A percentile compares a stretch with the other conserved stretches of the same genome.
Conservation (phyloP, 2,888 invertebrate species). For the Spodoptera exigua region DNA sequence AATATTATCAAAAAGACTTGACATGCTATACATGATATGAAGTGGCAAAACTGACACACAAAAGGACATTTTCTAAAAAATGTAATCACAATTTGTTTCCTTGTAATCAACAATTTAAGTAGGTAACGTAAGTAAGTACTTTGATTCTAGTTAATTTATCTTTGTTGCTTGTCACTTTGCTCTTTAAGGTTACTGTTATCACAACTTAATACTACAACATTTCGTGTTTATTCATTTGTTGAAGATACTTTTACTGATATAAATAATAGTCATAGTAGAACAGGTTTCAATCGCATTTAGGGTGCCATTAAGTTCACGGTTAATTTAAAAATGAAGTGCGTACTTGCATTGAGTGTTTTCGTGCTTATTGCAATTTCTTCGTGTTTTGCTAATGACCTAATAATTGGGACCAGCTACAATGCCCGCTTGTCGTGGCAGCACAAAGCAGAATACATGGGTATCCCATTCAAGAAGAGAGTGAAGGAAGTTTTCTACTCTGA, state of each 20-base stretch:
- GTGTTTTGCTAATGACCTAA: constrained; percentile 69
- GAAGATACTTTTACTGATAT: constrained; percentile 1
- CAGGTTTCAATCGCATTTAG: constrained; percentile 3
- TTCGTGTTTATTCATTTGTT: constrained; percentile 15
- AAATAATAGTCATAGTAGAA: constrained; percentile 8
- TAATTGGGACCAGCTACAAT: constrained; percentile 74
- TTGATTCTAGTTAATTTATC: constrained; percentile 23
- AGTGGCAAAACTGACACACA: too few species aligned
- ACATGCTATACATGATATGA: too few species aligned
- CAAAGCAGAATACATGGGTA: constrained; percentile 72
- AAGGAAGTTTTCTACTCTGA: constrained; percentile 78
- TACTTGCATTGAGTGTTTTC: constrained; percentile 62
- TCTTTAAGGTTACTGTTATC: constrained; percentile 37
- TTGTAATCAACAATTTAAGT: constrained; percentile 3
- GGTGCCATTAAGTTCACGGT: background rate
- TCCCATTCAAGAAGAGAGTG: constrained; percentile 78
- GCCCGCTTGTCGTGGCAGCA: constrained; percentile 69
- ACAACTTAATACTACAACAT: constrained; percentile 28
- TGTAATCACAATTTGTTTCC: constrained; percentile 11
- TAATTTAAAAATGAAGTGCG: constrained; percentile 65
- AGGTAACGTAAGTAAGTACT: background rate
- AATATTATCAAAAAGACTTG: too few species aligned
- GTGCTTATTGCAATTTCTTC: constrained; percentile 64
- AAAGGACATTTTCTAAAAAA: constrained; percentile 4
- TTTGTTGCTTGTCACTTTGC: constrained; percentile 15